Percentiles rank a stretch among this genome's conserved stretches.
phyloP scores from a whole-genome alignment of 2,797 vertebrate genomes.

The Amphiprion clarkii region DNA sequence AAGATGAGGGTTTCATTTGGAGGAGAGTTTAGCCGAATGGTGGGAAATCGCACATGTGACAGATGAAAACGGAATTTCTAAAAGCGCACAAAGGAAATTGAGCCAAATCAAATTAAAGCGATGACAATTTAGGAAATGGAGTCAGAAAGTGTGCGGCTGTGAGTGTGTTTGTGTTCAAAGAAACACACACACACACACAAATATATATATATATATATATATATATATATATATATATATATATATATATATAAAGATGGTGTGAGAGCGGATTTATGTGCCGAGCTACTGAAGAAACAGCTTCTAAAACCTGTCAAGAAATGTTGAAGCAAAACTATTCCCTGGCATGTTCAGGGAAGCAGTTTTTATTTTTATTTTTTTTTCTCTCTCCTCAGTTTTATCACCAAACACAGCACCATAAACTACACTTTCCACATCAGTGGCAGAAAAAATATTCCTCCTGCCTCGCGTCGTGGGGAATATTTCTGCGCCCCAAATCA shows the following conservation, averaged over 20 bases:
- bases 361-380: constrained; percentile 34
- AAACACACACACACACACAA: neutral
- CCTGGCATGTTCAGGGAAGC: constrained; percentile 40
- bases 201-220: neutral
- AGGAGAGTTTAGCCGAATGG: neutral
- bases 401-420: constrained; percentile 46
- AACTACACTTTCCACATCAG: constrained; percentile 41
- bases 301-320: constrained; percentile 61
- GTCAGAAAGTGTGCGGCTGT: constrained; percentile 2
- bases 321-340: constrained; percentile 45
- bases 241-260: neutral
- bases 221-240: neutral
- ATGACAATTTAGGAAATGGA: constrained; percentile 19
- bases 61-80: neutral
- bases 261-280: constrained; percentile 25
- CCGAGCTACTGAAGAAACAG: constrained; percentile 37
- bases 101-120: constrained; percentile 7
- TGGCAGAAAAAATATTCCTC: constrained; percentile 43
- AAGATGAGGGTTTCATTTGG: neutral
- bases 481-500: constrained; percentile 13
- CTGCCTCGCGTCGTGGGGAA: constrained; percentile 13
- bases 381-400: constrained; percentile 26
- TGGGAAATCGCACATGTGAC: neutral
- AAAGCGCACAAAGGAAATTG: too few species aligned
- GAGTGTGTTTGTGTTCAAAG: constrained; percentile 31